Conservation (phyloP, 1,140 invertebrate genomes). For the Drosophila saltans region DNA sequence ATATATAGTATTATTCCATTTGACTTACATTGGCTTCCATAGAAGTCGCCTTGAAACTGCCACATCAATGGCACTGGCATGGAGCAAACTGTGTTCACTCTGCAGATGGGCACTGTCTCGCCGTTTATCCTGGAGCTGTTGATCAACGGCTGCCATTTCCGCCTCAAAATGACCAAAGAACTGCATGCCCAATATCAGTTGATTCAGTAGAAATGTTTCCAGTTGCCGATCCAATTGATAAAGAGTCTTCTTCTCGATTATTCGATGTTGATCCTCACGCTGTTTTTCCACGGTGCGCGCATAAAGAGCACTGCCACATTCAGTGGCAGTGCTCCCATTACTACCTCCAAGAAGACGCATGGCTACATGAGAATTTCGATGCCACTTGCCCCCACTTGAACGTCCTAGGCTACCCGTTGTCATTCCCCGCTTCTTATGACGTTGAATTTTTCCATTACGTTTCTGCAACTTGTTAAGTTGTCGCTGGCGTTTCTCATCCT, state of each 20-base stretch:
- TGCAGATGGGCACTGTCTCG: constrained; percentile 83
- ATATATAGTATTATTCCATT: neutral
- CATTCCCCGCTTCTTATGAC: constrained; percentile 23
- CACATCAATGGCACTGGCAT: constrained; percentile 87
- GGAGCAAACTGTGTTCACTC: constrained; percentile 85
- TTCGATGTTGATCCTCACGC: constrained; percentile 58
- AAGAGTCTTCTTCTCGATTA: constrained; percentile 83
- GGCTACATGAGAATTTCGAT: constrained; percentile 37
- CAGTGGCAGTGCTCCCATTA: constrained; percentile 65
- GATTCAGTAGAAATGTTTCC: constrained; percentile 89
- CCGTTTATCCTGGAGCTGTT: constrained; percentile 52
- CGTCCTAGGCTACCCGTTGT: constrained; percentile 17
- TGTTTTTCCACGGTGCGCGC: constrained; percentile 59
- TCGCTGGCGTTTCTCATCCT: constrained; percentile 65
- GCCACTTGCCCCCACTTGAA: neutral
- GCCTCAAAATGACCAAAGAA: constrained; percentile 91
- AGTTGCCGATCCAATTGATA: constrained; percentile 86
- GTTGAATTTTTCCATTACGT: constrained; percentile 52
- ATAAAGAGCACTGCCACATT: constrained; percentile 52
- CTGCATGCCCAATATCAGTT: constrained; percentile 89
- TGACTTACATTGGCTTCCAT: constrained; percentile 64
- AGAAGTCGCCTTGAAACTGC: constrained; percentile 82
- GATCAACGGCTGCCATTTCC: constrained; percentile 59
- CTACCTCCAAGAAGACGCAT: constrained; percentile 61
- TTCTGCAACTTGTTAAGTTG: constrained; percentile 67